Conservation (phyloP, 2,797 vertebrate species). For the Chloroceryle amazona region DNA sequence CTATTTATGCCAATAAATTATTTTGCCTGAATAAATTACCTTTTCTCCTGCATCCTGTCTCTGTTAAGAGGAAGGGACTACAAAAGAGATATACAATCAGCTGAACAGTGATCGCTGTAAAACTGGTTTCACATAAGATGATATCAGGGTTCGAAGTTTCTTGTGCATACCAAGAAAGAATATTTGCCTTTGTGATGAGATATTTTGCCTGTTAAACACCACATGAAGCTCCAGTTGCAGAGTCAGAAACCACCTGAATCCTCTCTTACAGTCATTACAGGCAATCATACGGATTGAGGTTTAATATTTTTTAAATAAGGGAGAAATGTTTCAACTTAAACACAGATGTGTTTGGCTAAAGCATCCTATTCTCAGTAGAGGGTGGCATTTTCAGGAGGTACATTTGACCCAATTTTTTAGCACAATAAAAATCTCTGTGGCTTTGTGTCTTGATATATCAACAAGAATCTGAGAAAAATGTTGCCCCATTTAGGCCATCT, state of each 20-base stretch:
- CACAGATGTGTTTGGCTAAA: neutral
- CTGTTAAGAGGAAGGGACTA: slow-evolving; percentile 1
- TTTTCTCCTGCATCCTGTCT: neutral
- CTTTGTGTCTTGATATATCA: neutral
- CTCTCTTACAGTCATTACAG: neutral
- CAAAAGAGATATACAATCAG: neutral
- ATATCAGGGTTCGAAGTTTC: slow-evolving; percentile 19
- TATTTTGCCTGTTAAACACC: slow-evolving; percentile 43
- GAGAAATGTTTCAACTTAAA: neutral
- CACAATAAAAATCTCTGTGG: neutral
- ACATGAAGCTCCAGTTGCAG: neutral
- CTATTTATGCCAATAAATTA: neutral
- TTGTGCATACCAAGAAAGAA: neutral
- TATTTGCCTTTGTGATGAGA: slow-evolving; percentile 59
- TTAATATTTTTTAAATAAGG: neutral
- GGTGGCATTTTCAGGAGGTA: neutral
- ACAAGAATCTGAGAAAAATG: neutral
- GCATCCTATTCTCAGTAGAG: neutral
- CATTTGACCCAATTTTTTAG: neutral
- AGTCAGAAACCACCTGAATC: slow-evolving; percentile 28
- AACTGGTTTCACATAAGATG: slow-evolving; percentile 59
- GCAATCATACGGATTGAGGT: neutral
- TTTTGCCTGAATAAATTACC: neutral
- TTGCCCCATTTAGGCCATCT: neutral
- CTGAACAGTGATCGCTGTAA: neutral